Percentiles rank a stretch among this genome's conserved stretches.
These are phyloP conservation scores for Sisor rabdophorus DNA, from an alignment of 2,113 vertebrate species.

Conservation along the genomic window DNA sequence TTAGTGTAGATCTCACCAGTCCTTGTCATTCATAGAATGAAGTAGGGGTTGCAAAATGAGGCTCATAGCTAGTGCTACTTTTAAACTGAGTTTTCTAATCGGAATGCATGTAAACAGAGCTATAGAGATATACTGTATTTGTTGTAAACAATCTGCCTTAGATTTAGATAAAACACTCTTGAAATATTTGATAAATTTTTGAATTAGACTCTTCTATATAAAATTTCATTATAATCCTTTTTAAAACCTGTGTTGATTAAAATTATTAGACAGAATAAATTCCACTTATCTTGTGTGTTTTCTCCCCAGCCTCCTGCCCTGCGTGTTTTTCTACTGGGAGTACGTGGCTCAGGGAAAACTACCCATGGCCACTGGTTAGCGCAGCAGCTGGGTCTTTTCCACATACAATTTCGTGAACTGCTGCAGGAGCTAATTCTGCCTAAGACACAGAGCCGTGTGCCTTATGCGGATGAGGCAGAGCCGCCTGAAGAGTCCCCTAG, in stretches of 20 bases:
- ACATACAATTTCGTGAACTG: constrained; percentile 86
- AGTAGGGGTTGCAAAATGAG: too few relatives aligned
- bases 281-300: constrained; percentile 18
- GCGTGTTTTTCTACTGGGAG: constrained; percentile 79
- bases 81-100: too few relatives aligned
- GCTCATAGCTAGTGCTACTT: too few relatives aligned
- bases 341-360: constrained; percentile 83
- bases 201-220: neutral
- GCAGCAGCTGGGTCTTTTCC: constrained; percentile 81
- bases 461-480: constrained; percentile 69
- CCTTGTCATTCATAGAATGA: too few relatives aligned
- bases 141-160: neutral
- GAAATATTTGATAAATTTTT: neutral
- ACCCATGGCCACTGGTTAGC: constrained; percentile 74
- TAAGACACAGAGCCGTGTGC: constrained; percentile 75
- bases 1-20: too few relatives aligned
- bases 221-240: neutral
- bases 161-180: neutral
- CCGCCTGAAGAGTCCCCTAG: constrained; percentile 61
- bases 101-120: too few relatives aligned
- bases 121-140: neutral
- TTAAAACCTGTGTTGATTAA: neutral
- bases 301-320: constrained; percentile 78
- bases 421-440: constrained; percentile 82
- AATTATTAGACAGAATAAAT: neutral